Conservation (phyloP, 2,888 invertebrate genomes). For the Cyclophora albipunctata region DNA sequence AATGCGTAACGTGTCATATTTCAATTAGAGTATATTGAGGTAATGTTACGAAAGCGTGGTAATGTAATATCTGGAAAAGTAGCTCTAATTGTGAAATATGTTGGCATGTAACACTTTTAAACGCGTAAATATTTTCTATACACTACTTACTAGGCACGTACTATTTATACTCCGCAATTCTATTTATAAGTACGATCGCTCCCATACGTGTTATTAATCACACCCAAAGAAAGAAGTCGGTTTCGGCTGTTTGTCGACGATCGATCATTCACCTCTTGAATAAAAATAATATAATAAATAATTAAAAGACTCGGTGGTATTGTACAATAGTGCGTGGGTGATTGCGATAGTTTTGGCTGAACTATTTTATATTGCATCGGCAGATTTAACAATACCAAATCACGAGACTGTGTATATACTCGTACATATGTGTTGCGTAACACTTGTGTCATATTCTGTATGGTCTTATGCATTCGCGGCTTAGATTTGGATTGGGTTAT, state of each 20-base stretch:
- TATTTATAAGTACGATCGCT: too few relatives aligned
- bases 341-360: constrained; percentile 48
- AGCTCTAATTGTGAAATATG: too few relatives aligned
- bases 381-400: constrained; percentile 26
- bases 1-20: background rate
- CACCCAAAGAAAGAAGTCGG: constrained; percentile 63
- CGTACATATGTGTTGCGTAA: too few relatives aligned
- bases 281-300: constrained; percentile 73
- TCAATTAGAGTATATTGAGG: background rate
- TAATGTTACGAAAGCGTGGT: too few relatives aligned
- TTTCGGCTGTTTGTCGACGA: constrained; percentile 43
- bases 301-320: constrained; percentile 46
- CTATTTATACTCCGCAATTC: too few relatives aligned
- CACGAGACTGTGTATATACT: too few relatives aligned
- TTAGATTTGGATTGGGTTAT: background rate
- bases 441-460: background rate
- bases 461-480: background rate
- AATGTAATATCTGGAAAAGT: constrained; percentile 20
- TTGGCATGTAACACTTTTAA: too few relatives aligned
- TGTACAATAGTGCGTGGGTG: constrained; percentile 63
- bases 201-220: constrained; percentile 58
- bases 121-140: too few relatives aligned
- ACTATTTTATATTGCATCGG: constrained; percentile 22
- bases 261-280: constrained; percentile 68
- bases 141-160: too few relatives aligned